Conservation (phyloP, 1,140 invertebrate species). For the Anastrepha ludens region DNA sequence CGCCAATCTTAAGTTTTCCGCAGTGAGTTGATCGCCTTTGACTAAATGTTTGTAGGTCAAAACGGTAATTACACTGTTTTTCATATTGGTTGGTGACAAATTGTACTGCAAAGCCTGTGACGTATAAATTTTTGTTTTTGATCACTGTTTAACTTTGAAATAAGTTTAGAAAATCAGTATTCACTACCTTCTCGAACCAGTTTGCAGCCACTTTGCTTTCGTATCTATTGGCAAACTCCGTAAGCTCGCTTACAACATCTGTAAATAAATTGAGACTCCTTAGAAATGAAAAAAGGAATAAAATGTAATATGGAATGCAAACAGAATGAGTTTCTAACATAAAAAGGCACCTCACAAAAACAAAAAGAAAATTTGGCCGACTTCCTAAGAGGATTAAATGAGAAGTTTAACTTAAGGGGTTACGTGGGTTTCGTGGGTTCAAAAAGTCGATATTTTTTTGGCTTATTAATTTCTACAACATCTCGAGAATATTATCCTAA, state of each 20-base stretch:
- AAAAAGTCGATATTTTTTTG: too few species aligned
- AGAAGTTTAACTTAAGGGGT: too few species aligned
- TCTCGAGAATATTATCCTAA: too few species aligned
- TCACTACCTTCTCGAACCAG: conserved; percentile 83
- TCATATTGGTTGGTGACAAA: conserved; percentile 24
- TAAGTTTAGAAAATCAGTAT: neutral
- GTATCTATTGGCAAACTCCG: conserved; percentile 81
- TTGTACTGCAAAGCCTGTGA: conserved; percentile 72
- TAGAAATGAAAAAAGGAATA: too few species aligned
- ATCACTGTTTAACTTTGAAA: conserved; percentile 38
- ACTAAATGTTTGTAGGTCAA: conserved; percentile 9
- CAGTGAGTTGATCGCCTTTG: neutral
- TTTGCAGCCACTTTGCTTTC: conserved; percentile 86
- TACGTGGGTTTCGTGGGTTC: too few species aligned
- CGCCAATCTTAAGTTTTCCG: neutral
- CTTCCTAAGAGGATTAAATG: too few species aligned
- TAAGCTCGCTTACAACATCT: conserved; percentile 87
- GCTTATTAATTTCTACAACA: too few species aligned
- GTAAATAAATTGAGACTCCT: conserved; percentile 68
- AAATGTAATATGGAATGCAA: too few species aligned
- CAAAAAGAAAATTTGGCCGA: too few species aligned
- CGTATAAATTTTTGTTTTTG: conserved; percentile 1
- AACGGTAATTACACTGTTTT: neutral
- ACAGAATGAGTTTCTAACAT: too few species aligned
- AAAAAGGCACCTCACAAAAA: too few species aligned